Base-by-base conservation (phyloP, 2,797 vertebrate species). In the Coilia nasus region DNA sequence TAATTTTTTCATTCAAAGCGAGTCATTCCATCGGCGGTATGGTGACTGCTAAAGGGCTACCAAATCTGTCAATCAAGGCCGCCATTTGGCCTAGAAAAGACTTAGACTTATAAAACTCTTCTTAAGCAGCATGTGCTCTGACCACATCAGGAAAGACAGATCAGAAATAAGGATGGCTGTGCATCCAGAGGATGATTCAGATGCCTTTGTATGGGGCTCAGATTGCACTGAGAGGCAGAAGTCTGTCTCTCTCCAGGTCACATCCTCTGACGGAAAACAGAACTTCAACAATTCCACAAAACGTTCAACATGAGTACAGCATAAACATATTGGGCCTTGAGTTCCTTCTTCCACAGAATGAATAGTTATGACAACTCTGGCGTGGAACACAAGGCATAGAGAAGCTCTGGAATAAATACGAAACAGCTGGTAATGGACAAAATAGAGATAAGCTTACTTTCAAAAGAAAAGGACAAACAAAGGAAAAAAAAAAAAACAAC, bases 301-400 rank as follows among this genome's bases (percentile, higher is more conserved):
- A 31, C 12, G 57, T 84, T 83, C 21, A 75, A 86, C 21, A 82
- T 35, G 35, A 85, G 81, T 71, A 50, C 84, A 81, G 23, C 64
- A 50, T 56, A 84, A 46, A 89, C 81, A 57, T 81, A 86, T 83
- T 83, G 83, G 82, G 64, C 56, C 56, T 83, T 85, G 83, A 83
- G 80, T 64, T 71, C 82, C 84, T 78, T 89, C 64, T 86, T 87
- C 67, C 84, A 82, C 83, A 81, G 83, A 86, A 81, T 31, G 50
- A 87, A 83, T 46, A 81, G 88, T 86, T 88, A 86, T 78, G 88
- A 88, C 87, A 89, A 83, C 85, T 85, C 86, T 89, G 88, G 86
- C 83, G 56, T n/a, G 31, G 15, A 31, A 19, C 84, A 82, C 44
- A 81, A 82, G 82, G 84, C 62, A 62, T 84, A 75, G 83, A 83